Base-by-base conservation (phyloP, 1,140 invertebrate genomes). In the Zaprionus capensis region DNA sequence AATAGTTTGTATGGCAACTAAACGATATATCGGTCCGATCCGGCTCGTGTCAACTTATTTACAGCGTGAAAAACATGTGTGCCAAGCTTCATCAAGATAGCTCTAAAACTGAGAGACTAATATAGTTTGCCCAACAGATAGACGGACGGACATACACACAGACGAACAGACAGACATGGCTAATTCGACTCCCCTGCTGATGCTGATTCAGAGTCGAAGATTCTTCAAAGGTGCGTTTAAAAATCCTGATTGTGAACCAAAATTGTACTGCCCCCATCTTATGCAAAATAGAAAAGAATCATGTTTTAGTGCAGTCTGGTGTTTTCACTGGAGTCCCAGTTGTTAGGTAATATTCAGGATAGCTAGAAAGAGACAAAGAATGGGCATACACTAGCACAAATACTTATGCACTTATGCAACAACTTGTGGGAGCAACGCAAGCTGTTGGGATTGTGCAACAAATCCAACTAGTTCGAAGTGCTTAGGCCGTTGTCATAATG, bases 401-500 rank as follows among this genome's bases (percentile, higher is more conserved):
- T 46, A 17, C 41, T 46, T 17, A 46, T 4, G 41, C 41, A 51
- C 20, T 51, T 51, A 51, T 51, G 46, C 46, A 51, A 51, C 46
- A 51, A 24, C 20, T 51, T 51, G 46, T 51, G 46, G 46, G 4
- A 24, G 7, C 46, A 51, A 51, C 1, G 3, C 46, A 51, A 22
- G 20, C 12, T 51, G 46, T 24, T 51, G 41, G 3, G 41, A 49
- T 58, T 58, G 62, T 57, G 20, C 17, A 28, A 51, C 69, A n/a
- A 61, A 20, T 66, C 31, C 56, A 24, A 24, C 17, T 26, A 22
- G 31, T 9, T 38, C 38, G 38, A 17, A 56, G 41, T 46, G 41
- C 36, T 66, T 20, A 56, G 34, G 9, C 59, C 12, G 53, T 46
- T 66, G 55, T 65, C 63, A 70, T 53, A 46, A 57, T 73, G 64